Evolutionary conservation across 37 sponge, comb jelly and placozoan genomes (phyloP).

Genomic region (Hexactinellida sp.): DNA sequence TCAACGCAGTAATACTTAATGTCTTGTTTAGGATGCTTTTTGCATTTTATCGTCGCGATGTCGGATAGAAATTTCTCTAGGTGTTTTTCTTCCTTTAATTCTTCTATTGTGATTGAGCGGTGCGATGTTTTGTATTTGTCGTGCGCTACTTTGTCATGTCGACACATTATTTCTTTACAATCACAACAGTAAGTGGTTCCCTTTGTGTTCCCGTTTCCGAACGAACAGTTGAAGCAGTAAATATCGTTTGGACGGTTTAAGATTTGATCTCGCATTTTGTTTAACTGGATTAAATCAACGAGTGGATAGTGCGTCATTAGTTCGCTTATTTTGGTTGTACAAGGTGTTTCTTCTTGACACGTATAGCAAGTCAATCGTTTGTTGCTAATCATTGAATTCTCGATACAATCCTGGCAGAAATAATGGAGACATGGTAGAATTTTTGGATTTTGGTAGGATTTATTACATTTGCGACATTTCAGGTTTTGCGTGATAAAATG

Average conservation of each 20-base stretch:
- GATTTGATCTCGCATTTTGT: neutral
- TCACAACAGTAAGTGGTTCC: neutral
- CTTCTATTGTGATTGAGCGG: neutral
- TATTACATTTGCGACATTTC: neutral
- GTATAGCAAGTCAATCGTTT: neutral
- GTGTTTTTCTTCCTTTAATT: neutral
- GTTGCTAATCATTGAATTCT: neutral
- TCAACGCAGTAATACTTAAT: conserved; percentile 1
- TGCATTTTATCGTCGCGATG: neutral
- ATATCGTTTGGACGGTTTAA: neutral
- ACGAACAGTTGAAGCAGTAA: neutral
- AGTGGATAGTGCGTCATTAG: neutral
- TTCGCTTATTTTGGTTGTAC: neutral
- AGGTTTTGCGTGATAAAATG: neutral
- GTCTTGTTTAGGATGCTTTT: neutral
- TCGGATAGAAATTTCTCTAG: neutral
- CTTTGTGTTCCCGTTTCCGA: neutral
- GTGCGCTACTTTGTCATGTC: neutral
- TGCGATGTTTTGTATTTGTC: neutral
- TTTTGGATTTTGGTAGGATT: neutral
- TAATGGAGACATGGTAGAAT: neutral
- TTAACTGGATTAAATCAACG: neutral
- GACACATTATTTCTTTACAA: conserved; percentile 4
- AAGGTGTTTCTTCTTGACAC: neutral
- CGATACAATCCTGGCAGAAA: conserved; percentile 5